Conservation (phyloP, 1,140 invertebrate species). For the Lordiphosa stackelbergi region DNA sequence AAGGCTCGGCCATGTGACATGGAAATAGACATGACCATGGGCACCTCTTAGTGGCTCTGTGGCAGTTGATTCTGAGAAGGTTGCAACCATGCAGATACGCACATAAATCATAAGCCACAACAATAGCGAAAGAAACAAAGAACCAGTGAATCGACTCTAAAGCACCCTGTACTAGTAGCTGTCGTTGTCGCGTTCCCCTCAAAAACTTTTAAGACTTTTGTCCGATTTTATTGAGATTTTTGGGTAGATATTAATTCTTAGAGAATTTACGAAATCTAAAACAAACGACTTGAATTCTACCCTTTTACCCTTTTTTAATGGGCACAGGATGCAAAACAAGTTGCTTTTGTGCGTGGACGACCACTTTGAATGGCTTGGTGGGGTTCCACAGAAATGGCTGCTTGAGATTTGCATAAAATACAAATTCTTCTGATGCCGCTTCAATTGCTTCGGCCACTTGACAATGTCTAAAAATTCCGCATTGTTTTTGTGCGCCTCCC, state of each 20-base stretch:
- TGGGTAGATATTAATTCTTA: too few relatives aligned
- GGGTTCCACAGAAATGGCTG: constrained; percentile 37
- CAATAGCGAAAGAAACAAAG: constrained; percentile 39
- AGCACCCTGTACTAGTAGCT: too few relatives aligned
- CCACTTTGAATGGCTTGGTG: constrained; percentile 26
- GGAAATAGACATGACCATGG: constrained; percentile 12
- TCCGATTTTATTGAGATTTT: too few relatives aligned
- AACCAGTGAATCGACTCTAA: background rate
- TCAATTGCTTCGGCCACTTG: constrained; percentile 44
- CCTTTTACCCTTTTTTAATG: too few relatives aligned
- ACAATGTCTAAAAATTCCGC: constrained; percentile 72
- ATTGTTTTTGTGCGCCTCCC: constrained; percentile 49
- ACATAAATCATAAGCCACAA: constrained; percentile 57
- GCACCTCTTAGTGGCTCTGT: background rate
- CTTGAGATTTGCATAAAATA: constrained; percentile 67
- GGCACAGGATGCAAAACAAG: too few relatives aligned
- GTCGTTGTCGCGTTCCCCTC: too few relatives aligned
- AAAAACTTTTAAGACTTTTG: too few relatives aligned
- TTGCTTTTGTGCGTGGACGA: constrained; percentile 14
- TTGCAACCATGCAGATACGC: constrained; percentile 23
- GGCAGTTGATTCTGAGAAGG: constrained; percentile 37
- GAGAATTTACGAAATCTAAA: too few relatives aligned
- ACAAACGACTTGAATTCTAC: too few relatives aligned
- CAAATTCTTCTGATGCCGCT: constrained; percentile 50
- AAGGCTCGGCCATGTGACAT: constrained; percentile 23